Evolutionary conservation across 92 coral and sea anemone genomes (phyloP), one percentile per base, ranked within the genome.

Genomic region (Ricordea florida): DNA sequence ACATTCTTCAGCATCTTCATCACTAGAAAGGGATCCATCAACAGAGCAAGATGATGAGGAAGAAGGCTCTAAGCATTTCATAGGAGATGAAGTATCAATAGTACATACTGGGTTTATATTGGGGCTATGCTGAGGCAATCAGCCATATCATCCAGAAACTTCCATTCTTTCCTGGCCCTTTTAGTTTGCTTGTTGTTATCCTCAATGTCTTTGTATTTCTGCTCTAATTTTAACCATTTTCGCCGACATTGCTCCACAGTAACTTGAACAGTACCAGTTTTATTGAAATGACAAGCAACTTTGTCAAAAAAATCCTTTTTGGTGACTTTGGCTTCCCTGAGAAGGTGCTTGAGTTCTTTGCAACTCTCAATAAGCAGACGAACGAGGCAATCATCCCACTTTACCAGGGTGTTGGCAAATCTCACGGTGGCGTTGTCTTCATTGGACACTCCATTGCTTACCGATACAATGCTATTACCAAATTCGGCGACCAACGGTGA

Each of bases 61-160:
- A n/a, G n/a, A n/a, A n/a, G n/a, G n/a, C n/a, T n/a, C n/a, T n/a
- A n/a, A n/a, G n/a, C n/a, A n/a, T n/a, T n/a, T n/a, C n/a, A n/a
- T n/a, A n/a, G n/a, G n/a, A 37, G 44, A 37, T 8, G 44, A 37
- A 8, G 44, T 60, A 28, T 77, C 89, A 77, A 84, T 38, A 2
- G 85, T 78, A 66, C 20, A 85, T 20, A 71, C 81, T 13, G 90
- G 90, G 35, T 85, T 85, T 43, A 85, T 73, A 29, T 70, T 85
- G 21, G 90, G 81, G 49, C 79, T 77, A 28, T 58, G 52, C 64
- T 77, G 30, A 85, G 24, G 61, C 85, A 77, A 15, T 61, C 81
- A 26, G 21, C 38, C 73, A 85, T 69, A 0, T 63, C 64, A 78
- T 71, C 67, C 25, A 58, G 28, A 37, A 69, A 78, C 37, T 79